Base-by-base conservation (phyloP, 1,140 invertebrate genomes). In the Caenorhabditis tropicalis region DNA sequence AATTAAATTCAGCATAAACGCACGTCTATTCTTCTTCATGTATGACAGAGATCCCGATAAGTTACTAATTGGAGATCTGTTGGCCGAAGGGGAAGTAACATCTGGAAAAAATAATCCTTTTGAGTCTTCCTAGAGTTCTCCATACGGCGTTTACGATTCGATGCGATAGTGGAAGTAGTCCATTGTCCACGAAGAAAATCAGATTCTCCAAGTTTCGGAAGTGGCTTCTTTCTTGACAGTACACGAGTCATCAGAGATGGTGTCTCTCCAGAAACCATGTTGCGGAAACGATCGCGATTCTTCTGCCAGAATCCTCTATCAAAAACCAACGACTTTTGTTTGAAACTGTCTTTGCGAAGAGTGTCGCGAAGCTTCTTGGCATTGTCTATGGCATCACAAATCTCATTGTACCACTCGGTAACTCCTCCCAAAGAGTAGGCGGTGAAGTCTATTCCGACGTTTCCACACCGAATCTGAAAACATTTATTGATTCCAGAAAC, bases 361-460 rank as follows among this genome's bases (percentile, higher is more conserved):
- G 83, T 84, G 10, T 65, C 70, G 15, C 83, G 46, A 27, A 84
- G 83, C n/a, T 74, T 79, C n/a, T 84, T 84, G 16, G 48, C 49
- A 16, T 65, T 49, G 9, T 80, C 74, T 39, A 84, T 81, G 33
- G 83, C 83, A 33, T 49, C 65, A 12, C 65, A 39, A 36, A 84
- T 84, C 1, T 36, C 31, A 27, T 53, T 48, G 48, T 84, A 82
- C 81, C 81, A 74, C 36, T 74, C 65, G 1, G 16, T 43, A 15
- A 74, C 36, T 24, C 36, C 36, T 12, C 36, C 65, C 19, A 74
- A 15, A 10, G 65, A 46, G 65, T 74, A 74, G 36, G 65, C 65
- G 1, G 65, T 74, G 9, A 74, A 74, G n/a, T 74, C 65, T 10
- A 74, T 29, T 5, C 65, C 65, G 36, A 74, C 65, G 36, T 74